Conservation (phyloP, 37 sponge, comb jelly and placozoan species). For the Petrosia ficiformis region DNA sequence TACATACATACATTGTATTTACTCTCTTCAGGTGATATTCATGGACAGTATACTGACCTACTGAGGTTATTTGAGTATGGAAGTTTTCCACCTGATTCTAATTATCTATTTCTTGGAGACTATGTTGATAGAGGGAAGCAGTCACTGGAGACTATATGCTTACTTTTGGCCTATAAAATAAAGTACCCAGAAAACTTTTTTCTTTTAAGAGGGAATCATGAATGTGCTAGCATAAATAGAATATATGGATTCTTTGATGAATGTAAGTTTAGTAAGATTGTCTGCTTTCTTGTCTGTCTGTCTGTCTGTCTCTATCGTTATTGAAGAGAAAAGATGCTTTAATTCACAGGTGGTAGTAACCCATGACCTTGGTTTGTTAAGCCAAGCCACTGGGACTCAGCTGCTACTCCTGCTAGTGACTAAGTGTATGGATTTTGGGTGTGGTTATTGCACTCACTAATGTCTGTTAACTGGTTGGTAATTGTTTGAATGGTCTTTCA, state of each 20-base stretch:
- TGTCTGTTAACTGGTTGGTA: too few relatives aligned
- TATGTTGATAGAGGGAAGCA: constrained; percentile 99
- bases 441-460: too few relatives aligned
- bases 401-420: too few relatives aligned
- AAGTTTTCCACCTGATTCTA: constrained; percentile 94
- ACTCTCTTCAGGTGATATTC: constrained; percentile 86
- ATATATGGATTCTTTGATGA: constrained; percentile 99
- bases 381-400: too few relatives aligned
- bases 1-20: constrained; percentile 4
- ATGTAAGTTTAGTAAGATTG: constrained; percentile 70
- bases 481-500: too few relatives aligned
- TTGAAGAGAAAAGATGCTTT: too few relatives aligned
- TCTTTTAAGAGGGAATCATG: constrained; percentile 97
- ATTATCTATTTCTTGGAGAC: constrained; percentile 98
- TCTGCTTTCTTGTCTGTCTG: background rate
- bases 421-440: too few relatives aligned
- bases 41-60: constrained; percentile 96
- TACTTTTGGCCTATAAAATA: constrained; percentile 97
- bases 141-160: constrained; percentile 96
- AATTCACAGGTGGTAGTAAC: too few relatives aligned
- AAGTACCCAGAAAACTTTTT: constrained; percentile 99
- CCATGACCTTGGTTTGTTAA: too few relatives aligned
- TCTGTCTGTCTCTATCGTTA: too few relatives aligned
- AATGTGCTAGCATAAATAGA: constrained; percentile 98
- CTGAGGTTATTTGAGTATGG: constrained; percentile 97